Evolutionary conservation across 1,140 invertebrate species (phyloP), one percentile per base, ranked within the genome.

Genomic region (Chrysomallon squamiferum): DNA sequence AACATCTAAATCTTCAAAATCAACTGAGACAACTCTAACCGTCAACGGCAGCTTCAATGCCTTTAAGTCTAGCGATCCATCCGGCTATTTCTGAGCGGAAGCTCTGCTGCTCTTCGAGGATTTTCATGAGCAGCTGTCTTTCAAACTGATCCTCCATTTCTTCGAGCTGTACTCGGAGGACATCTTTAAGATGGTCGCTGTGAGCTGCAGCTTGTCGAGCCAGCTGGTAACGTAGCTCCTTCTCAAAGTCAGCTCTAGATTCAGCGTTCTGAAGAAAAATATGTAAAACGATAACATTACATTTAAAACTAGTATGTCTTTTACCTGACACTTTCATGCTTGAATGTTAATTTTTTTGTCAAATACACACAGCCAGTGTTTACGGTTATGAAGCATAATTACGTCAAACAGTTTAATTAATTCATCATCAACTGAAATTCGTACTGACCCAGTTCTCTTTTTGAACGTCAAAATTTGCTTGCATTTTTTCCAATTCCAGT

Each of bases 41-140:
- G 88, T 93, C 91, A 3, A 98, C 87, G 1, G 93, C 93, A 47
- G 90, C 87, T 84, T 97, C 93, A 67, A 98, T 91, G n/a, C 94
- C 95, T 66, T 90, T 90, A 58, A 97, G 86, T 78, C 93, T 90
- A 22, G 92, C 93, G 30, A 95, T 88, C 84, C 95, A 91, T 0
- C 88, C 89, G 2, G 92, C 92, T 15, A 97, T 85, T 79, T 96
- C 91, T 50, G 89, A 86, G 82, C 94, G 92, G 84, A 93, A 81
- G 86, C 88, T 35, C 88, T 89, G 62, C 89, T 89, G 74, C 91
- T 94, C 85, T n/a, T 57, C 87, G 82, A 81, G 54, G 59, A 87
- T 56, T 64, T 82, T 78, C 41, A 95, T 93, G 57, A 87, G 80
- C 27, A 92, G 76, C 63, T 89, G 85, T 7, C 89, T 87, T 29